phyloP scores from a whole-genome alignment of 2,888 invertebrate species.

The Ditylenchus weischeri region DNA sequence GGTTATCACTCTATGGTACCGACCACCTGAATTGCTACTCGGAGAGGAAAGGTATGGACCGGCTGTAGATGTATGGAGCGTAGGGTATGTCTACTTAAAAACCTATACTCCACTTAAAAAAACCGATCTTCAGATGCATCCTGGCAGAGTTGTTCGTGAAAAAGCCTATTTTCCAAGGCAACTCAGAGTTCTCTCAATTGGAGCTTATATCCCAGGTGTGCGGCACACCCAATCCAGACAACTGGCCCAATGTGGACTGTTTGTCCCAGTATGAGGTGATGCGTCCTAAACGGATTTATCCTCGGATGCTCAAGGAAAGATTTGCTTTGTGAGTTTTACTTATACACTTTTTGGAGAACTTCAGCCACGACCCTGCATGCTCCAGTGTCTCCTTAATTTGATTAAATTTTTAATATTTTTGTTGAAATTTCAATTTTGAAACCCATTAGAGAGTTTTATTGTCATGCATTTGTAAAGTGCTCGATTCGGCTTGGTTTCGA shows the following conservation, averaged over 20 bases:
- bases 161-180: conserved; percentile 84
- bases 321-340: conserved; percentile 70
- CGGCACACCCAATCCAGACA: conserved; percentile 84
- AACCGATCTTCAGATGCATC: conserved; percentile 70
- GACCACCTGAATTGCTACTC: conserved; percentile 90
- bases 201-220: conserved; percentile 89
- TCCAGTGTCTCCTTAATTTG: no score
- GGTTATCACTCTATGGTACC: conserved; percentile 88
- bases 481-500: not conserved
- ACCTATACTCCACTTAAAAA: not conserved
- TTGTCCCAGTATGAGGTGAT: conserved; percentile 60
- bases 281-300: conserved; percentile 74
- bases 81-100: conserved; percentile 67
- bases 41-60: conserved; percentile 92
- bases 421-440: not conserved
- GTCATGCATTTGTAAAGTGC: conserved; percentile 31
- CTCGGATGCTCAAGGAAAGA: conserved; percentile 83
- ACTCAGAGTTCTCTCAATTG: conserved; percentile 84
- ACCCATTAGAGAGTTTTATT: not conserved
- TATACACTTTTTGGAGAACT: not conserved
- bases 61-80: conserved; percentile 97
- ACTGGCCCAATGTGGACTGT: conserved; percentile 92
- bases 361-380: not conserved
- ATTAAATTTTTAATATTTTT: not conserved
- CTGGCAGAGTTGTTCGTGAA: conserved; percentile 93